These are phyloP conservation scores for Cranoglanis bouderius DNA, from an alignment of 2,113 vertebrate species.

Conservation along the genomic window DNA sequence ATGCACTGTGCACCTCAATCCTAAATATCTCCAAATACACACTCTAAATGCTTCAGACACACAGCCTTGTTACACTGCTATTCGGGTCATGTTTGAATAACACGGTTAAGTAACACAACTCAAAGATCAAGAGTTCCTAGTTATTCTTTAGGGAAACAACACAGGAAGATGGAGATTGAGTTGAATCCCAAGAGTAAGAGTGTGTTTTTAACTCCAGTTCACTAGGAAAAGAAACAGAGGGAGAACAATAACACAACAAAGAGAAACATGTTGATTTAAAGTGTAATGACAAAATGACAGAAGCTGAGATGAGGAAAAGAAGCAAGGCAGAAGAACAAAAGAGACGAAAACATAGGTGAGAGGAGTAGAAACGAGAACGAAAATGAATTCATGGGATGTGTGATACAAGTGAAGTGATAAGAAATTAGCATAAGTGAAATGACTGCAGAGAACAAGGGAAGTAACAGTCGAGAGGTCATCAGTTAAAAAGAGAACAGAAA, in stretches of 20 bases:
- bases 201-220: background rate
- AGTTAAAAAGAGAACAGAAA: background rate
- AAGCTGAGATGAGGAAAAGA: background rate
- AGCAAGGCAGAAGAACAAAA: background rate
- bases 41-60: background rate
- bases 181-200: background rate
- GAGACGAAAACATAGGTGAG: background rate
- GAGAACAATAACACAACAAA: background rate
- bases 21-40: background rate
- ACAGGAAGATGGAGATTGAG: background rate
- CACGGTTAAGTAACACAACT: background rate
- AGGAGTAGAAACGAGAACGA: background rate
- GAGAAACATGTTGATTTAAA: constrained; percentile 34
- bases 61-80: background rate
- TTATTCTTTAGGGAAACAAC: background rate
- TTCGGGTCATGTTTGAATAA: background rate
- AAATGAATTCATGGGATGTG: background rate
- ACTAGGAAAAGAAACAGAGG: background rate
- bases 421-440: constrained; percentile 11
- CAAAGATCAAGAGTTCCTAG: background rate
- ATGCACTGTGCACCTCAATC: background rate
- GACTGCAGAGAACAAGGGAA: background rate
- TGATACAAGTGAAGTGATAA: background rate
- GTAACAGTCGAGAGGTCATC: background rate
- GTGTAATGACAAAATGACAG: constrained; percentile 1